Evolutionary conservation across 2,797 vertebrate genomes (phyloP), one percentile per base, ranked within the genome.

Genomic region (Cheirogaleus major): DNA sequence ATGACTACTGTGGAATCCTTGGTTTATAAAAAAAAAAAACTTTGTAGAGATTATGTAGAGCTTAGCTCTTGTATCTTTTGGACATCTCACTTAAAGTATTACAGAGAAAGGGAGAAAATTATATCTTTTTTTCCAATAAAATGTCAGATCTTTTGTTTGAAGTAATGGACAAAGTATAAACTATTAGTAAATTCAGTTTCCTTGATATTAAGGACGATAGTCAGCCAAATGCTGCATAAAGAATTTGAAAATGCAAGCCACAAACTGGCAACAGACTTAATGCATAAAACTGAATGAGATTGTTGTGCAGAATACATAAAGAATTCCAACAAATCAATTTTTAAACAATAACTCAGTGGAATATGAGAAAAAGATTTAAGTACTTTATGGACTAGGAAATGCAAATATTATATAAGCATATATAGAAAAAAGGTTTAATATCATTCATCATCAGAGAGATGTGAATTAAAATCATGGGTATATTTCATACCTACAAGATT

Each of bases 401-500:
- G 45, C 12, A 93, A 63, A 89, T 91, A 59, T 14, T 59, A 32
- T 32, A 32, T 32, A 84, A 87, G 8, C 48, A 76, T 63, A 63
- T 89, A 63, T 89, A 30, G 30, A 11, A 89, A 87, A 76, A 93
- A 89, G 22, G 11, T 41, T 82, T 95, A 65, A 72, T 94, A 48
- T 96, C 55, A 89, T 48, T 97, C 41, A 78, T 93, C 87, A 75
- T 30, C 35, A 85, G 55, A 89, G 52, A 90, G n/a, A 82, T 83
- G 10, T 25, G 38, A 65, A 93, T 55, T 91, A 43, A 96, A 95
- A 89, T 94, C n/a, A 75, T 45, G 73, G 69, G 48, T 48, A 14
- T 48, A 48, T 48, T 48, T 48, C 12, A 48, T 3, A 69, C 57
- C 41, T 59, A 75, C 20, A 32, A 81, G 69, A 57, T 76, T 61